Evolutionary conservation across 2,888 invertebrate species (phyloP), one percentile per base, ranked within the genome.

Genomic region (Synanthedon vespiformis): DNA sequence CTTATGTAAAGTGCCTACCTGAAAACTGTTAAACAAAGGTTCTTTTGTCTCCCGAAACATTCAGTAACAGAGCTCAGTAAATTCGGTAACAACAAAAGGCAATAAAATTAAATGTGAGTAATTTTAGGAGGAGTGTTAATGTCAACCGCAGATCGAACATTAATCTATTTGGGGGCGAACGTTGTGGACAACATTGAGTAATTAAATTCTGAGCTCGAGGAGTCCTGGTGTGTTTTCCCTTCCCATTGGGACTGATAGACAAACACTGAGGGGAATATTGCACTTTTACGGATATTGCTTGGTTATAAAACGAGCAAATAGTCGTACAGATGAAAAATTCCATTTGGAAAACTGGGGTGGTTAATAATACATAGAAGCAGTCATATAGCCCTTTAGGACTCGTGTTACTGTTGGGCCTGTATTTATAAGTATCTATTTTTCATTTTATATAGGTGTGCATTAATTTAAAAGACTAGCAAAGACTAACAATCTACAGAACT

Each of bases 171-270:
- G 62, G 61, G 65, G 58, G 55, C 55, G 65, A 61, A 68, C 54
- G 54, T 55, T 63, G 70, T 64, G 70, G 74, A 75, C 72, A 73
- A 61, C 64, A 65, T 67, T 60, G 61, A 68, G 74, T 82, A 82
- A 84, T 83, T 80, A 80, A 80, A 84, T 81, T 80, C 44, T 44
- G 56, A 61, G 60, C 61, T 64, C 53, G 53, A 55, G 57, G 54
- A 54, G 53, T 56, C 2, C 10, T 34, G 34, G 34, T 34, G 8
- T 13, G 44, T 13, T 44, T 8, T 44, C 44, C 12, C 13, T 44
- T 44, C 12, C 6, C 27, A 50, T 50, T 50, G n/a, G 34, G 34
- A 34, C 34, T 5, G 44, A 13, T 13, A 14, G 14, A 44, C 14
- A 71, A 73, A 68, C 67, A 66, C 67, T 70, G 70, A 70, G 70